Conservation (phyloP, 1,140 invertebrate genomes). For the Dufourea novaeangliae region DNA sequence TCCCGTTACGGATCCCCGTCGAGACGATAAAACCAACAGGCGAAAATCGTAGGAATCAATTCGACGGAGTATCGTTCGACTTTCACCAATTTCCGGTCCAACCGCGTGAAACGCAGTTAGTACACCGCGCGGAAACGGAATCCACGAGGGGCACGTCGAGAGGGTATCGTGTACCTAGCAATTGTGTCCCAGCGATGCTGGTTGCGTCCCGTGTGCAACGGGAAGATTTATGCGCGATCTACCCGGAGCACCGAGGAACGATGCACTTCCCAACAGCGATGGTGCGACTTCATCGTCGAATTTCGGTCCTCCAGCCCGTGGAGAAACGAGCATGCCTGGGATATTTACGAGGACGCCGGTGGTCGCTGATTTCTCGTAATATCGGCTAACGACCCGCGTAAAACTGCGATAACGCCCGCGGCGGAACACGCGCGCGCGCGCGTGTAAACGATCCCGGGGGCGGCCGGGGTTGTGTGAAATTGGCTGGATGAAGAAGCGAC, state of each 20-base stretch:
- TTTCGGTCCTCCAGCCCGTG: slow-evolving; percentile 6
- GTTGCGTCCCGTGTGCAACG: too few relatives aligned
- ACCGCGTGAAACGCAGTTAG: slow-evolving; percentile 41
- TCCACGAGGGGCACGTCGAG: too few relatives aligned
- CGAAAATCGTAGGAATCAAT: slow-evolving; percentile 51
- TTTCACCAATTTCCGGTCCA: slow-evolving; percentile 56
- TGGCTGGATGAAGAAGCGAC: neutral
- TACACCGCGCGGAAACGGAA: slow-evolving; percentile 29
- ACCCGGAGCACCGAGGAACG: slow-evolving; percentile 25
- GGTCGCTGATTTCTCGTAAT: slow-evolving; percentile 1
- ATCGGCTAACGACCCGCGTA: neutral
- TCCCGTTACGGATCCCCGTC: slow-evolving; percentile 1
- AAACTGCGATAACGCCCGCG: neutral
- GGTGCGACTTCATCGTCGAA: slow-evolving; percentile 39
- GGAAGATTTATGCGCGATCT: slow-evolving; percentile 23
- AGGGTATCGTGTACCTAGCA: too few relatives aligned
- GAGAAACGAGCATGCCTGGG: neutral
- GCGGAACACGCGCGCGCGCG: too few relatives aligned
- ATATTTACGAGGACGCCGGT: slow-evolving; percentile 10
- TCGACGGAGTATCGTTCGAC: slow-evolving; percentile 19
- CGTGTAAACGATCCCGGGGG: neutral
- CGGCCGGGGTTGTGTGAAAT: neutral
- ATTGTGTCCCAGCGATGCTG: too few relatives aligned
- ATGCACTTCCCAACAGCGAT: slow-evolving; percentile 37
- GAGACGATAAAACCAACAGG: slow-evolving; percentile 53